phyloP scores from a whole-genome alignment of 2,797 vertebrate genomes.

The Pseudopleuronectes americanus region DNA sequence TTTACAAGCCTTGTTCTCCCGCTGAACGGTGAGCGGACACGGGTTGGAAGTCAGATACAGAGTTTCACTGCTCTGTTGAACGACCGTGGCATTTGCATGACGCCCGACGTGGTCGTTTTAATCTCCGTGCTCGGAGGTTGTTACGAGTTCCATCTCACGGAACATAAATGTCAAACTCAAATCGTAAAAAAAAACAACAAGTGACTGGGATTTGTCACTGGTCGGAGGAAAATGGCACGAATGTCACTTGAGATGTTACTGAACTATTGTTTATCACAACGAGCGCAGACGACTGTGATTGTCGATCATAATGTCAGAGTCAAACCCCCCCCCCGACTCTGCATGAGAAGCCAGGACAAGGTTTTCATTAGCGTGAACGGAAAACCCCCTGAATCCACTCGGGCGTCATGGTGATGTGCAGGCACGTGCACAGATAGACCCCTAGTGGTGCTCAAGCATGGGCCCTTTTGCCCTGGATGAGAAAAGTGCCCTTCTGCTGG shows the following conservation, averaged over 20 bases:
- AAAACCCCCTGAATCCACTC: constrained; percentile 21
- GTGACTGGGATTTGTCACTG: constrained; percentile 37
- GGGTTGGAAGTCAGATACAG: not conserved
- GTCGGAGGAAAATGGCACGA: constrained; percentile 41
- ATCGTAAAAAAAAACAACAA: constrained; percentile 12
- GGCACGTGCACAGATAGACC: no score
- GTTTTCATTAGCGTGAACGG: constrained; percentile 47
- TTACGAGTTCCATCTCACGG: constrained; percentile 51
- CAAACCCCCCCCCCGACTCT: constrained; percentile 14
- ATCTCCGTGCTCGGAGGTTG: constrained; percentile 24
- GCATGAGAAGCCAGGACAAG: constrained; percentile 12
- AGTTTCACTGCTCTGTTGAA: constrained; percentile 21
- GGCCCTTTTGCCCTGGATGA: no score
- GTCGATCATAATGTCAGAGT: constrained; percentile 27
- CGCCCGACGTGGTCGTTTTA: constrained; percentile 32
- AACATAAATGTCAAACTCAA: constrained; percentile 62
- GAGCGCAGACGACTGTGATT: constrained; percentile 13
- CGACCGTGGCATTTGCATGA: constrained; percentile 33
- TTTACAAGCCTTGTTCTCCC: not conserved
- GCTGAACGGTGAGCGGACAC: not conserved
- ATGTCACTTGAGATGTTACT: constrained; percentile 38
- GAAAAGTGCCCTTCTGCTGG: no score
- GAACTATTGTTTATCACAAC: constrained; percentile 21
- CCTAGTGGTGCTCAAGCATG: no score
- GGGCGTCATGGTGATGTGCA: not conserved